A percentile compares a stretch with the other conserved stretches of the same genome.
Conservation (phyloP, 1,140 invertebrate species). For the Trichonephila clavata region DNA sequence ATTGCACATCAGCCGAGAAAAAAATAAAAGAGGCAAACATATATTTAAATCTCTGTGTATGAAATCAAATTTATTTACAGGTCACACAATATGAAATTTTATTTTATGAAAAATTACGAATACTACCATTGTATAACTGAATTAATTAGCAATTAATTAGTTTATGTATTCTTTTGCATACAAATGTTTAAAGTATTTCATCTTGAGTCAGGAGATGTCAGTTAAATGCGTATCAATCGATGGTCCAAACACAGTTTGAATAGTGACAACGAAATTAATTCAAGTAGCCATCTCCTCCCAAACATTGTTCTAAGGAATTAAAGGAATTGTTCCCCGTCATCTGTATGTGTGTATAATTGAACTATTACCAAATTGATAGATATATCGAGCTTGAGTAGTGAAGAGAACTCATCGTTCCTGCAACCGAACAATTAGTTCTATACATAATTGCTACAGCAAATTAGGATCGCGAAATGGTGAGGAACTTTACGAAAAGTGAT, state of each 20-base stretch:
- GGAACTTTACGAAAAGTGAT: background rate
- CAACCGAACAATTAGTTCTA: background rate
- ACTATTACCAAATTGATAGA: background rate
- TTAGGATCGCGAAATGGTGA: background rate
- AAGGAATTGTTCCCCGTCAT: background rate
- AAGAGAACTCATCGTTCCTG: background rate
- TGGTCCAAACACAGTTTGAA: background rate
- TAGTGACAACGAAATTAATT: background rate
- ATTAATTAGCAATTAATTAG: background rate
- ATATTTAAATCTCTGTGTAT: no score
- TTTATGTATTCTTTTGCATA: background rate
- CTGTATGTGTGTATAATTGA: background rate
- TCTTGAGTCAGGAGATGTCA: background rate
- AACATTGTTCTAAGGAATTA: background rate
- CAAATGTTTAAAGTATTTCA: no score
- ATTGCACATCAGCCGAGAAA: no score
- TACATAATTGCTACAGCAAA: conserved; percentile 4
- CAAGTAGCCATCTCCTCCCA: background rate
- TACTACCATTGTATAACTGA: no score
- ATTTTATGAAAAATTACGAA: no score
- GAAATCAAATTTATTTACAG: no score
- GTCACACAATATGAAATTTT: no score
- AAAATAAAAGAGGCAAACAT: no score
- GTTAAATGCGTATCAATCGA: background rate
- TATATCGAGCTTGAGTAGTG: background rate